Conservation (phyloP, 2,113 vertebrate species). For the Oxyura jamaicensis region DNA sequence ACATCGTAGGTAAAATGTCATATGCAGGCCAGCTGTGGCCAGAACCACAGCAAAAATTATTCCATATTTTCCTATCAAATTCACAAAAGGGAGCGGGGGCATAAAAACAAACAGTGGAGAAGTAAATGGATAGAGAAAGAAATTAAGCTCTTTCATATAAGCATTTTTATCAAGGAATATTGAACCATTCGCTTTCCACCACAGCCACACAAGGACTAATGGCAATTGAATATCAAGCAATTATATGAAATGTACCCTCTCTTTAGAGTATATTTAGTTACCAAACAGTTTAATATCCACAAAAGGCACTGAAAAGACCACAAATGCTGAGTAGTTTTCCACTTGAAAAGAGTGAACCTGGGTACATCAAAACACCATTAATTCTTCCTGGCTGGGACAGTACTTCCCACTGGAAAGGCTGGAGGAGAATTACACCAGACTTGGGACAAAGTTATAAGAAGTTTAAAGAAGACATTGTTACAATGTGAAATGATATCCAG, state of each 20-base stretch:
- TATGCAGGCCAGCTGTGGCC: neutral
- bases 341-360: neutral
- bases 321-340: neutral
- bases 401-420: neutral
- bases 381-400: neutral
- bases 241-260: neutral
- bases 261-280: neutral
- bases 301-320: neutral
- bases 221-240: neutral
- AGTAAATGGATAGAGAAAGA: neutral
- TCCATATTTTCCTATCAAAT: neutral
- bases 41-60: neutral
- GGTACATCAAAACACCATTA: neutral
- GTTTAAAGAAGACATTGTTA: neutral
- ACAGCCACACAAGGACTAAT: neutral
- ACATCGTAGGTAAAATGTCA: neutral
- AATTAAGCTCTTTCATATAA: neutral
- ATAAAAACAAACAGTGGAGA: neutral
- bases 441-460: neutral
- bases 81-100: neutral
- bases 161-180: neutral
- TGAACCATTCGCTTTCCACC: neutral
- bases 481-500: neutral
- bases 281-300: neutral
- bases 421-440: neutral